Conservation (phyloP, 2,888 invertebrate genomes). For the Heliothis peltigera region DNA sequence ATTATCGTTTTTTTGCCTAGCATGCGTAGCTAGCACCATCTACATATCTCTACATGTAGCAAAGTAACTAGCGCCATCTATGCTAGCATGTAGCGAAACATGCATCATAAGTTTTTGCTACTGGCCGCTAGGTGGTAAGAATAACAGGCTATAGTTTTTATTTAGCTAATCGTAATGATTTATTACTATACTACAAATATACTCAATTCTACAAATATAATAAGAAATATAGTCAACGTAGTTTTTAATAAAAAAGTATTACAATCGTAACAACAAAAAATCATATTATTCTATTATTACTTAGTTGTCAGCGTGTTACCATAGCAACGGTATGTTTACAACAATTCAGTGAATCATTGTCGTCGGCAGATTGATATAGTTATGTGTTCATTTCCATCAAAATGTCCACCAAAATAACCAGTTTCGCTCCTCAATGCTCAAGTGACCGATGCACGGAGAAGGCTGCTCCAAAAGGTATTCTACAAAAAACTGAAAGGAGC, state of each 20-base stretch:
- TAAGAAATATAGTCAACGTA: no score
- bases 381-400: conserved; percentile 13
- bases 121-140: no score
- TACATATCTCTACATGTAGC: not conserved
- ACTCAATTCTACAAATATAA: no score
- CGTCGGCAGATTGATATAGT: conserved; percentile 5
- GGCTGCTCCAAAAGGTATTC: conserved; percentile 36
- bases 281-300: no score
- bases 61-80: conserved; percentile 35
- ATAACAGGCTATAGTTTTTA: no score
- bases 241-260: no score
- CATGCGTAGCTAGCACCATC: conserved; percentile 27
- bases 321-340: conserved; percentile 34
- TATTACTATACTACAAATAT: no score
- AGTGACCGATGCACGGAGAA: conserved; percentile 26
- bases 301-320: conserved; percentile 16
- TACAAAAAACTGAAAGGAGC: conserved; percentile 46
- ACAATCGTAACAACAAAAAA: no score
- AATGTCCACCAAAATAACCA: conserved; percentile 51
- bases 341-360: conserved; percentile 3
- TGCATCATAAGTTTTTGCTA: no score
- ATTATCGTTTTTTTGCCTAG: not conserved
- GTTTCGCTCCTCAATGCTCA: conserved; percentile 36
- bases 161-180: no score
- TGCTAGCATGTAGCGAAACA: no score